Evolutionary conservation across 1,140 invertebrate species (phyloP).

Genomic region (Cydia fagiglandana): DNA sequence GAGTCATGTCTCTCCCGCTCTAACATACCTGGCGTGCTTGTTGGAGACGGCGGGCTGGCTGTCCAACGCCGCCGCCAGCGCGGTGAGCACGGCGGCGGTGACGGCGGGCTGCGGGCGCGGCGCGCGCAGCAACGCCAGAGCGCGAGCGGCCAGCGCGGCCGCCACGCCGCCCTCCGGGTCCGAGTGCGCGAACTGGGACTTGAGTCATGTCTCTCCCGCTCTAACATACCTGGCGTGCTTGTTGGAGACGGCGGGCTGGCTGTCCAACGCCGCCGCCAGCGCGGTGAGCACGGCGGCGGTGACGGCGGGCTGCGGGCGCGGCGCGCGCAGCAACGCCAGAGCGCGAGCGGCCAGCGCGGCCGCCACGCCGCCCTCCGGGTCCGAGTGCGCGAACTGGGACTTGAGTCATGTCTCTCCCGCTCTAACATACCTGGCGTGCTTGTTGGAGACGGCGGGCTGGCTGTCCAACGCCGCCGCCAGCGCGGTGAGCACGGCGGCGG

Average conservation of each 20-base stretch:
- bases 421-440: conserved; percentile 44
- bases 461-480: conserved; percentile 49
- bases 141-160: conserved; percentile 70
- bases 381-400: conserved; percentile 79
- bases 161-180: conserved; percentile 54
- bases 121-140: conserved; percentile 58
- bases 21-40: conserved; percentile 39
- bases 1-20: not conserved
- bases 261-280: conserved; percentile 48
- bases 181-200: conserved; percentile 31
- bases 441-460: conserved; percentile 40
- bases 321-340: conserved; percentile 55
- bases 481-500: conserved; percentile 53
- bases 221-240: conserved; percentile 44
- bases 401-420: conserved; percentile 66
- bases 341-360: conserved; percentile 72
- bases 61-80: conserved; percentile 48
- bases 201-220: not conserved
- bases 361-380: conserved; percentile 54
- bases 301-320: conserved; percentile 55
- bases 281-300: conserved; percentile 54
- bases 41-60: conserved; percentile 42
- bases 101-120: conserved; percentile 55
- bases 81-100: conserved; percentile 53
- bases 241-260: conserved; percentile 41